These are phyloP conservation scores for Trachythela sp. DNA, from an alignment of 64 coral and sea anemone genomes.

Conservation along the genomic window DNA sequence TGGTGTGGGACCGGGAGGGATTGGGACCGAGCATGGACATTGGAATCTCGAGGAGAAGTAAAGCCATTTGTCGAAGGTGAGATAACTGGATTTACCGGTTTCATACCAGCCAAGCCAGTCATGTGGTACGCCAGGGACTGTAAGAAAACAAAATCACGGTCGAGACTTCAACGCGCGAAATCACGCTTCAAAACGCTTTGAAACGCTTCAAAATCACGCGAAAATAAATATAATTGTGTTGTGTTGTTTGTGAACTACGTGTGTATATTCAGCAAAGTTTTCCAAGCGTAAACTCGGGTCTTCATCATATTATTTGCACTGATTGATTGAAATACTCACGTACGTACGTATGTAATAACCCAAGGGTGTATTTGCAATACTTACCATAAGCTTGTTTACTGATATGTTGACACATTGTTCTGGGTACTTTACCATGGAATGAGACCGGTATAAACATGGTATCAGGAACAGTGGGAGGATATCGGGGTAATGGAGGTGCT, in stretches of 20 bases:
- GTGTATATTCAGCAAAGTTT: no score
- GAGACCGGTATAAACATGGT: neutral
- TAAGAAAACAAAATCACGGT: neutral
- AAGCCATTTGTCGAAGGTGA: neutral
- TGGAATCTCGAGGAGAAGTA: neutral
- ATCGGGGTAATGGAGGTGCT: neutral
- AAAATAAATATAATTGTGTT: no score
- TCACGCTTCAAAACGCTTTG: neutral
- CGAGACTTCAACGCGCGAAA: neutral
- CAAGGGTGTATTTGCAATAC: neutral
- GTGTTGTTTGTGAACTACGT: no score
- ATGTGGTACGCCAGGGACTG: neutral
- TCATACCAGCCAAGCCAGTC: conserved; percentile 20
- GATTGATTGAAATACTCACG: no score
- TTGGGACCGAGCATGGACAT: neutral
- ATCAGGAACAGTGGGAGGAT: neutral
- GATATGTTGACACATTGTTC: neutral
- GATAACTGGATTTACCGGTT: conserved; percentile 9
- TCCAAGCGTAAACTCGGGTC: no score
- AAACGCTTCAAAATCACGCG: no score
- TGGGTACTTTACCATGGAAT: neutral
- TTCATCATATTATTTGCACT: no score
- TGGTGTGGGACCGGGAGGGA: neutral
- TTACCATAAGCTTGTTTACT: neutral
- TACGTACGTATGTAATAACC: neutral